A percentile compares a stretch with the other conserved stretches of the same genome.
Conservation (phyloP, 92 coral and sea anemone genomes). For the Nematostella vectensis region DNA sequence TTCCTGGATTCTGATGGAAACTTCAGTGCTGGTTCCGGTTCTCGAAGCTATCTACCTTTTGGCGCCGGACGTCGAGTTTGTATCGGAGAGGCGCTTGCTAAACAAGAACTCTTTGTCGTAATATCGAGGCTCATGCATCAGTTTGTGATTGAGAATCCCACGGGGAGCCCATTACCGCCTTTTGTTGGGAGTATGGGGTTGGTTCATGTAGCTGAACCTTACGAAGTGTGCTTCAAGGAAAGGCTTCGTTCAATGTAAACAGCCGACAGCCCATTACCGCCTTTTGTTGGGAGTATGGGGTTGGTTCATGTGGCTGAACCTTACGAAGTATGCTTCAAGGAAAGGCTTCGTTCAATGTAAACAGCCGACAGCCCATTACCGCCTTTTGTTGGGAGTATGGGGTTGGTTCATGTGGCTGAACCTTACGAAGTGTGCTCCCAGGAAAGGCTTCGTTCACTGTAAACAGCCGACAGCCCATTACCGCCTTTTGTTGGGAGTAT, state of each 20-base stretch:
- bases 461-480: too few species aligned
- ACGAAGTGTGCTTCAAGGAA: slow-evolving; percentile 14
- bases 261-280: too few species aligned
- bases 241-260: too few species aligned
- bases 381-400: too few species aligned
- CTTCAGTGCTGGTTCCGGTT: slow-evolving; percentile 25
- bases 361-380: too few species aligned
- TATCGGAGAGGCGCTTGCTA: slow-evolving; percentile 57
- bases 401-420: too few species aligned
- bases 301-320: not conserved
- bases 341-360: too few species aligned
- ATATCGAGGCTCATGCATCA: slow-evolving; percentile 41
- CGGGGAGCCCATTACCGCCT: slow-evolving; percentile 40
- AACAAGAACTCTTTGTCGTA: slow-evolving; percentile 43
- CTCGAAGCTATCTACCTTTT: slow-evolving; percentile 45
- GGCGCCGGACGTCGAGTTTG: slow-evolving; percentile 62
- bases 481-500: too few species aligned
- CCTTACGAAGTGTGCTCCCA: too few species aligned
- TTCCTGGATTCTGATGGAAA: slow-evolving; percentile 45
- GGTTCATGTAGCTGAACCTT: slow-evolving; percentile 45
- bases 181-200: slow-evolving; percentile 34
- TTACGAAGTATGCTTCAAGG: not conserved
- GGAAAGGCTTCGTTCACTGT: too few species aligned
- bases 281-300: not conserved
- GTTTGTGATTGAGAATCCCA: slow-evolving; percentile 34